Base-by-base conservation (phyloP, 23 tunicate species). In the Phallusia fumigata region DNA sequence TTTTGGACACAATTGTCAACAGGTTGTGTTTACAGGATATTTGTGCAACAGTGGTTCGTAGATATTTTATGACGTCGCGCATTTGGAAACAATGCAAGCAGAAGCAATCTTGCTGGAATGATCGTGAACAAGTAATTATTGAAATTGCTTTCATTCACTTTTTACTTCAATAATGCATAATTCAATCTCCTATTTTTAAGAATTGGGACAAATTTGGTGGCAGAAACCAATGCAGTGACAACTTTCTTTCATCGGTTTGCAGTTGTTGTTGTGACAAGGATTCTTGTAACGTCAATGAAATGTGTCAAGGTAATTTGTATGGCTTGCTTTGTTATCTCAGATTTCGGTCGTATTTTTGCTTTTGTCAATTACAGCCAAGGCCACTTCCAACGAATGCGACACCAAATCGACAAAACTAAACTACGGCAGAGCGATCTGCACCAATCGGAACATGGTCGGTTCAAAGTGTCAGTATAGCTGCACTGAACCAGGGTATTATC, bases 191-290 rank as follows among this genome's bases (percentile, higher is more conserved):
- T 51, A 18, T 51, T 58, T 22, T 58, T 58, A 58, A 58, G 69
- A 58, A 58, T 24, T 58, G 69, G 69, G 69, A 58, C 28, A 58
- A 58, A 13, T 58, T 21, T 24, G 69, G 69, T 58, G 69, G 69
- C 2, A 58, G 16, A 2, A 58, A 58, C 69, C 69, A 58, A 24
- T 58, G 69, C 69, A 58, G 13, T 24, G 69, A 58, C 26, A 22
- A 58, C 28, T 24, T 21, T 58, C 69, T 1, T 21, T 58, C 69
- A 58, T 58, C 69, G 26, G 16, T 58, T 22, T 58, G 69, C 28
- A 58, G 15, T 58, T 58, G 69, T 16, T 58, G 69, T 24, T 58
- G 69, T 16, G 15, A 24, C 8, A 58, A 58, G 28, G 69, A 58
- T 24, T 22, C 69, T 58, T 58, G 69, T 13, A 58, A 58, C 28